Percentiles rank a stretch among this genome's conserved stretches.
Evolutionary conservation across 2,797 vertebrate genomes (phyloP).

Genomic region (Spinus olivaceus): DNA sequence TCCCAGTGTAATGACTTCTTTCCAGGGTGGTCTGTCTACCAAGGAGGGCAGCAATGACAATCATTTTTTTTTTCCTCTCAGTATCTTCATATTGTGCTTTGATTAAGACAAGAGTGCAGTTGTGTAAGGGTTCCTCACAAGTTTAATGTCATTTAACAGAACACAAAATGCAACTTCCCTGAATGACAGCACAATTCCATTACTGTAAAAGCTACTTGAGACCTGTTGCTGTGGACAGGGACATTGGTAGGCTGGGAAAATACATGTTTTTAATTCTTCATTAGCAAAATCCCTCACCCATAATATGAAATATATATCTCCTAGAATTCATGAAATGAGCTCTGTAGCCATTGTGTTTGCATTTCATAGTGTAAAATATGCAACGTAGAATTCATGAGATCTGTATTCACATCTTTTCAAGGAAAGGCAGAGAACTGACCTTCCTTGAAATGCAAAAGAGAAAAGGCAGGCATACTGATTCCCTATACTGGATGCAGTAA

Average conservation of each 20-base stretch:
- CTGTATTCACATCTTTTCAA: not conserved
- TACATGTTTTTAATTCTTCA: not conserved
- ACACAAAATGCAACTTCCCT: not conserved
- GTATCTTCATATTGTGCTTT: not conserved
- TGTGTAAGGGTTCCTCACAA: not conserved
- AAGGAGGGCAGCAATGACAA: not conserved
- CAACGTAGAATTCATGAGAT: not conserved
- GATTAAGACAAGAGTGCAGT: not conserved
- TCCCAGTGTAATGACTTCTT: not conserved
- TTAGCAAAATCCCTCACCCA: not conserved
- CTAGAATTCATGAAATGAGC: not conserved
- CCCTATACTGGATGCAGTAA: not conserved
- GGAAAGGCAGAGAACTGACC: not conserved
- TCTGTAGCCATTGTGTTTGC: not conserved
- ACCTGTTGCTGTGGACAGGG: not conserved
- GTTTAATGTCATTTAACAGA: not conserved
- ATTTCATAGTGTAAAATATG: not conserved
- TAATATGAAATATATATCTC: not conserved
- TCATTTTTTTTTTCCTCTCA: not conserved
- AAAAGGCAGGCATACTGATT: not conserved
- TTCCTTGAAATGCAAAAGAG: not conserved
- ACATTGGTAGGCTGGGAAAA: not conserved
- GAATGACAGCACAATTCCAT: not conserved
- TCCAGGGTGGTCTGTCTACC: not conserved
- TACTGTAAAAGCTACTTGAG: slow-evolving; percentile 2